A percentile compares a stretch with the other conserved stretches of the same genome.
These are phyloP conservation scores for Caenorhabditis drosophilae DNA, from an alignment of 2,888 invertebrate species.

Conservation along the genomic window DNA sequence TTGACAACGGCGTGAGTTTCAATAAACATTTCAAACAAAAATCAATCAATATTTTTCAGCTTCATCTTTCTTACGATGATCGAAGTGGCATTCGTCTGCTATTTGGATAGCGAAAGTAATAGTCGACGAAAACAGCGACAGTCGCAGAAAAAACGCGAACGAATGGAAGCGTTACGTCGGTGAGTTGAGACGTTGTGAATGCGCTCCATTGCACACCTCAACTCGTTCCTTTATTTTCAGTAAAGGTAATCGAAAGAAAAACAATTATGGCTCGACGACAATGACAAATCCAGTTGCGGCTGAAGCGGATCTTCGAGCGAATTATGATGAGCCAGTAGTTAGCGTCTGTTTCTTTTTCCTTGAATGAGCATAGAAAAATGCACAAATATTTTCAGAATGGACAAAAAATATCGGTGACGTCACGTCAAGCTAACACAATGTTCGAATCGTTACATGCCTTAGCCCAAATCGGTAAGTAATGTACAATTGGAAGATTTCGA, in stretches of 20 bases:
- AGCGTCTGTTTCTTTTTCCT: background rate
- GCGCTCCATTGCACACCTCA: too few relatives aligned
- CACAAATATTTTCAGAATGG: slow-evolving; percentile 15
- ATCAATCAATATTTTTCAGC: slow-evolving; percentile 22
- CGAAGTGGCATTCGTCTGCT: slow-evolving; percentile 64
- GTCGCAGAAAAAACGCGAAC: slow-evolving; percentile 43
- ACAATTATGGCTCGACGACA: slow-evolving; percentile 42
- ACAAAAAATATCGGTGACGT: slow-evolving; percentile 17
- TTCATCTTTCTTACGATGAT: slow-evolving; percentile 65
- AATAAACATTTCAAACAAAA: slow-evolving; percentile 2
- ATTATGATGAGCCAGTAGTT: slow-evolving; percentile 27
- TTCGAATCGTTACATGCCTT: slow-evolving; percentile 51
- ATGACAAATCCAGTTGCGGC: slow-evolving; percentile 20
- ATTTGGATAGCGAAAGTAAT: slow-evolving; percentile 51
- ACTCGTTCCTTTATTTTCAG: slow-evolving; percentile 12
- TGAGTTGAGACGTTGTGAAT: background rate
- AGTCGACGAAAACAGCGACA: slow-evolving; percentile 40
- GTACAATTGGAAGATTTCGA: background rate
- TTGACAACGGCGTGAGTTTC: slow-evolving; percentile 55
- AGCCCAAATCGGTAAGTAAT: slow-evolving; percentile 34
- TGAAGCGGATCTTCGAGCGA: slow-evolving; percentile 30
- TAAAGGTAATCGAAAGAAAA: slow-evolving; percentile 35
- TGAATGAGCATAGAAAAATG: too few relatives aligned
- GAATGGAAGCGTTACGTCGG: slow-evolving; percentile 37
- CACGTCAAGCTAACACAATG: slow-evolving; percentile 38